Percentiles rank a stretch among this genome's conserved stretches.
Evolutionary conservation across 2,888 invertebrate species (phyloP).

Genomic region (Drosophila prolongata): DNA sequence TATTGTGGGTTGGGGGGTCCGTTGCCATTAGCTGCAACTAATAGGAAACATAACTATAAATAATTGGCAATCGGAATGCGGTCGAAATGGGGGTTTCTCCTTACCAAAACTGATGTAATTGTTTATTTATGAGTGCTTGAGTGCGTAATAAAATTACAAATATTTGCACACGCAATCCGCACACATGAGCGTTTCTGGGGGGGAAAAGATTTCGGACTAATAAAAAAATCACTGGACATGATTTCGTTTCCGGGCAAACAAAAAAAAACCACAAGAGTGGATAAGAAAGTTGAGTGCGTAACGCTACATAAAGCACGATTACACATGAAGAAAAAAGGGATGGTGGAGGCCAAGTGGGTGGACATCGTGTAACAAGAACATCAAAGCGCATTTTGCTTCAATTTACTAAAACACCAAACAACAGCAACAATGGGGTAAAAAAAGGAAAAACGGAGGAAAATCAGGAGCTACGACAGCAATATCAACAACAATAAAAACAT

Average conservation of each 20-base stretch:
- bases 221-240: conserved; percentile 73
- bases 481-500: conserved; percentile 32
- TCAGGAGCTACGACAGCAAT: conserved; percentile 34
- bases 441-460: conserved; percentile 26
- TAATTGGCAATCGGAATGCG: conserved; percentile 62
- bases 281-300: conserved; percentile 76
- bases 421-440: conserved; percentile 23
- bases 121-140: conserved; percentile 83
- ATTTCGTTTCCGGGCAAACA: conserved; percentile 55
- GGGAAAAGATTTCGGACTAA: conserved; percentile 28
- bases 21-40: conserved; percentile 51
- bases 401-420: conserved; percentile 80
- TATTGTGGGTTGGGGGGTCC: conserved; percentile 3
- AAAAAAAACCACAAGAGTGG: conserved; percentile 44
- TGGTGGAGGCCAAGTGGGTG: conserved; percentile 6
- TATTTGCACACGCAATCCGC: conserved; percentile 66
- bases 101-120: conserved; percentile 68
- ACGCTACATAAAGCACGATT: conserved; percentile 84
- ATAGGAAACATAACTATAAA: conserved; percentile 74
- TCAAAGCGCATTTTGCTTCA: conserved; percentile 83
- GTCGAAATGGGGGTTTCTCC: conserved; percentile 3
- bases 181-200: conserved; percentile 20
- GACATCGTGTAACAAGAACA: conserved; percentile 76
- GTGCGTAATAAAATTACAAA: conserved; percentile 82
- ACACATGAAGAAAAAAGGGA: conserved; percentile 35